phyloP scores from a whole-genome alignment of 2,797 vertebrate species.

The Danio kyathit region DNA sequence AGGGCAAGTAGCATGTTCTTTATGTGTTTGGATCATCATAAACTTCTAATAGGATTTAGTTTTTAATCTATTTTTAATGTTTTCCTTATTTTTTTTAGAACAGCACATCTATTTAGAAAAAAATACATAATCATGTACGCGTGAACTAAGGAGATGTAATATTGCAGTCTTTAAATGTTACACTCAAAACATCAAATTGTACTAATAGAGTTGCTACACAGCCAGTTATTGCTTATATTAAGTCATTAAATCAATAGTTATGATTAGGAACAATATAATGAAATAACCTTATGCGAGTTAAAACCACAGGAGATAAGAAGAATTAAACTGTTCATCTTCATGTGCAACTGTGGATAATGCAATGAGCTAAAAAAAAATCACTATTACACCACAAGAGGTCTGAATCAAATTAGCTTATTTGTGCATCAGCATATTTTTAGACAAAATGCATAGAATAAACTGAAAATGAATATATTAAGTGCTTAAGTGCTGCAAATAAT shows the following conservation, averaged over 20 bases:
- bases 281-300: not conserved
- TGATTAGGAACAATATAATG: not conserved
- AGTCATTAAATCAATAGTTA: constrained; percentile 14
- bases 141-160: not conserved
- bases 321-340: constrained; percentile 24
- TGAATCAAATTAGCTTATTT: not conserved
- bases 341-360: not conserved
- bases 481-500: too few relatives aligned
- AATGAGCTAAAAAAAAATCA: constrained; percentile 23
- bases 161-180: not conserved
- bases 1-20: not conserved
- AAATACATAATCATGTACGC: not conserved
- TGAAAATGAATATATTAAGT: not conserved
- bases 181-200: not conserved
- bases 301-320: constrained; percentile 36
- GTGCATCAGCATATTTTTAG: constrained; percentile 5
- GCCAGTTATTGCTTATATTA: constrained; percentile 3
- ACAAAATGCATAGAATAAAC: not conserved
- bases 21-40: not conserved
- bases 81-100: not conserved
- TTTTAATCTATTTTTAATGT: not conserved
- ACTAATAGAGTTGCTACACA: not conserved
- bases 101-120: constrained; percentile 9
- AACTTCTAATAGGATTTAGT: too few relatives aligned
- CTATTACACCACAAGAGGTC: not conserved